A percentile compares a stretch with the other conserved stretches of the same genome.
phyloP scores from a whole-genome alignment of 2,888 invertebrate species.

The Melinaea menophilus region DNA sequence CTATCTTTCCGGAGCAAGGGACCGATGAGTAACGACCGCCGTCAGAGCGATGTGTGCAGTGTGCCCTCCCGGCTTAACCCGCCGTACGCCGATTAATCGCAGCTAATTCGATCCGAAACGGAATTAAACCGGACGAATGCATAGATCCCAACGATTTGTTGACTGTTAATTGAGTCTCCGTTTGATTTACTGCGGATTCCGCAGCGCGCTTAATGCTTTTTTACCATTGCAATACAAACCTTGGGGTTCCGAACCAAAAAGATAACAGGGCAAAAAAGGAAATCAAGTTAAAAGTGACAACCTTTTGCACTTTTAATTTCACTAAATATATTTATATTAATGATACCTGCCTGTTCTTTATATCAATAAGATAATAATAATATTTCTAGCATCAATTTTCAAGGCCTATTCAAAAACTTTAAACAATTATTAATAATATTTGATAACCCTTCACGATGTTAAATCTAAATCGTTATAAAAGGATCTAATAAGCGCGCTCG shows the following conservation, averaged over 20 bases:
- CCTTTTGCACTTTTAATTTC: neutral
- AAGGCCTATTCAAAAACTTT: neutral
- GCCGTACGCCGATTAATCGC: slow-evolving; percentile 72
- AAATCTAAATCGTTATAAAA: slow-evolving; percentile 31
- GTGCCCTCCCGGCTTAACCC: slow-evolving; percentile 61
- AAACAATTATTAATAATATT: neutral
- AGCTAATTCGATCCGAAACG: slow-evolving; percentile 74
- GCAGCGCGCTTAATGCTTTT: neutral
- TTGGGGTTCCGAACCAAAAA: slow-evolving; percentile 8
- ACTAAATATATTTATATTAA: neutral
- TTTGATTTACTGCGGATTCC: slow-evolving; percentile 48
- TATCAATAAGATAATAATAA: neutral
- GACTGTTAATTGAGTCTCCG: slow-evolving; percentile 58
- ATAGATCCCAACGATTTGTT: slow-evolving; percentile 76
- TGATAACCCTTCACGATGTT: slow-evolving; percentile 10
- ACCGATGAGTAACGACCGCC: slow-evolving; percentile 72
- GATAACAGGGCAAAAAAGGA: slow-evolving; percentile 3
- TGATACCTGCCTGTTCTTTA: neutral
- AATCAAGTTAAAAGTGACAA: neutral
- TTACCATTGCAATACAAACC: slow-evolving; percentile 2
- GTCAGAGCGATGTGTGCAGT: slow-evolving; percentile 74
- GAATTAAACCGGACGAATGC: slow-evolving; percentile 76
- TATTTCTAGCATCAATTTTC: neutral
- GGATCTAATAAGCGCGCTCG: slow-evolving; percentile 42
- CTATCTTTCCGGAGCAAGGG: slow-evolving; percentile 60